Base-by-base conservation (phyloP, 2,888 invertebrate species). In the Neuroscelio doddi region DNA sequence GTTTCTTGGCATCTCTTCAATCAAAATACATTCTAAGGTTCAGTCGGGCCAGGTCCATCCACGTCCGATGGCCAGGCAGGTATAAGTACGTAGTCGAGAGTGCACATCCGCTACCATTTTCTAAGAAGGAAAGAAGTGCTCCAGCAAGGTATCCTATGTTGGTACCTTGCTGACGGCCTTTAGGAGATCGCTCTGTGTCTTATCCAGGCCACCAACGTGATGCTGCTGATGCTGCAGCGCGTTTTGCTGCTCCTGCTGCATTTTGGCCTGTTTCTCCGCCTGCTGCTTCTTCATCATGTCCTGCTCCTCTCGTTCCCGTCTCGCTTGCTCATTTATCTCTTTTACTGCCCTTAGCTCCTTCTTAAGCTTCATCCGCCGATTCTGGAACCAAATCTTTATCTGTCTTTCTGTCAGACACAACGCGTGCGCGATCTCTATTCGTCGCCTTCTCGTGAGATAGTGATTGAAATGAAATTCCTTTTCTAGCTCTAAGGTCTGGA, bases 381-480 rank as follows among this genome's bases (percentile, higher is more conserved):
- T 97, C 86, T 97, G 97, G 88, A 97, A 96, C 95, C 95, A 95
- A 85, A 96, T 96, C 88, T 96, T 96, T 83, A 96, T 97, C 88
- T 97, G 97, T 80, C 97, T 89, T 87, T 97, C 97, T 76, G 97
- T 96, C 78, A 97, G 90, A 86, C 96, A 96, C 63, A 98, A 91
- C 55, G 96, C 95, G 86, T 97, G 97, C 39, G 97, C 97, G 77
- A 97, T 97, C 87, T 98, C 97, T 87, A 97, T 97, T 87, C 97
- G 90, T 86, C 97, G 92, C 85, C 97, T 90, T 84, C 98, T 90
- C 78, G 97, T 97, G 86, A 98, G 89, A 87, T 98, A 98, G 85
- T 97, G 96, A 87, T 97, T 98, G 88, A 96, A 97, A 85, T 97
- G 96, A 88, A 98, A 98, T 89, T 98, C 98, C 87, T 97, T 97